Percentiles rank a stretch among this genome's conserved stretches.
phyloP scores from a whole-genome alignment of 2,113 vertebrate genomes.

The Mungos mungo region DNA sequence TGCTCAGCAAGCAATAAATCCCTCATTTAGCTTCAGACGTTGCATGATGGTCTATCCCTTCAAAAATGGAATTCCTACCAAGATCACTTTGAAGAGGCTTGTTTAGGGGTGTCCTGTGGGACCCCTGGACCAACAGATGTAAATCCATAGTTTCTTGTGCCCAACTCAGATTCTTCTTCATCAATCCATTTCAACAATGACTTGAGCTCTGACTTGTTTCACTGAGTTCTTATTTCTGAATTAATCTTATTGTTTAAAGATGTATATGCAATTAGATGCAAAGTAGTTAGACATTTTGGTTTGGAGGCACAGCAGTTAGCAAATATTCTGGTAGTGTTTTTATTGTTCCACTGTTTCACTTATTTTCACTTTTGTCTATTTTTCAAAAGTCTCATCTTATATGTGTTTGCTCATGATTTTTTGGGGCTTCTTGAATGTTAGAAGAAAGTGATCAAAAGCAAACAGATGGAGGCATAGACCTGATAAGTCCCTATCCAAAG shows the following conservation, averaged over 20 bases:
- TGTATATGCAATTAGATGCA: background rate
- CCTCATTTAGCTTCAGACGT: background rate
- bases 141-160: background rate
- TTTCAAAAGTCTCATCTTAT: background rate
- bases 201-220: background rate
- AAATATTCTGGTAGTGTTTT: background rate
- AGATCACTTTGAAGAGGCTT: background rate
- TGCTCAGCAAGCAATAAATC: background rate
- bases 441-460: slow-evolving; percentile 27
- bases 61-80: background rate
- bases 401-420: background rate
- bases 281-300: background rate
- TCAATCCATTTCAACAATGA: background rate
- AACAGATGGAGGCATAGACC: background rate
- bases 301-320: background rate
- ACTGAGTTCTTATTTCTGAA: background rate
- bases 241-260: background rate
- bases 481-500: background rate
- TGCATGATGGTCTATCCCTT: background rate
- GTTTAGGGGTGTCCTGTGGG: background rate
- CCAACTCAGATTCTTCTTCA: background rate
- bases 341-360: background rate
- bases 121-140: background rate
- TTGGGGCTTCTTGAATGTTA: background rate
- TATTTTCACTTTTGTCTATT: background rate